Conservation (phyloP, 1,140 invertebrate genomes). For the Dermatophagoides farinae region DNA sequence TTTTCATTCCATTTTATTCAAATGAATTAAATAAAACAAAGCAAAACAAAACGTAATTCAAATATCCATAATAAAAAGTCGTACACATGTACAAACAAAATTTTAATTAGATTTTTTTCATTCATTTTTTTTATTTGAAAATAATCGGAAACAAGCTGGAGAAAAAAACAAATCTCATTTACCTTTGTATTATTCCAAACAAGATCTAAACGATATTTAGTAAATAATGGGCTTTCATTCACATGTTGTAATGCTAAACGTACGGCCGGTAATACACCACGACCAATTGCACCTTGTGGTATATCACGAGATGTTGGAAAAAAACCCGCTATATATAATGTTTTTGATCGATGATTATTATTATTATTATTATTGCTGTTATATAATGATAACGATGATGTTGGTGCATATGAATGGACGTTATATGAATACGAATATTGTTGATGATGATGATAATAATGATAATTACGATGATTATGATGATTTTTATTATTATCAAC, state of each 20-base stretch:
- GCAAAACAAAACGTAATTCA: too few species aligned
- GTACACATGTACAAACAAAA: too few species aligned
- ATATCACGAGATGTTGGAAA: conserved; percentile 63
- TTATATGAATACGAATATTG: not conserved
- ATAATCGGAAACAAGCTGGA: not conserved
- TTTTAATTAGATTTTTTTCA: too few species aligned
- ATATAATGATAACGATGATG: not conserved
- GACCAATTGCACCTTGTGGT: conserved; percentile 37
- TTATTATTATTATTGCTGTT: too few species aligned
- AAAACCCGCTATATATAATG: conserved; percentile 56
- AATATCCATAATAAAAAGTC: too few species aligned
- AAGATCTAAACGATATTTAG: conserved; percentile 71
- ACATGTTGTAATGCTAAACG: conserved; percentile 76
- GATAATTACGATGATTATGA: too few species aligned
- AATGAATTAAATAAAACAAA: too few species aligned
- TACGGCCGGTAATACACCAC: conserved; percentile 78
- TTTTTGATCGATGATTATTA: not conserved
- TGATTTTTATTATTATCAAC: not conserved
- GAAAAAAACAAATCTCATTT: conserved; percentile 16
- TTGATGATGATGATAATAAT: conserved; percentile 4
- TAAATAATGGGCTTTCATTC: conserved; percentile 63
- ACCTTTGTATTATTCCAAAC: conserved; percentile 90
- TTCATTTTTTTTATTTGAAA: not conserved
- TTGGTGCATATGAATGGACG: not conserved
- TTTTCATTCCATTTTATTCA: too few species aligned